Percentiles rank a stretch among this genome's conserved stretches.
Evolutionary conservation across 2,888 invertebrate species (phyloP).

Genomic region (Platyscelio sp.): DNA sequence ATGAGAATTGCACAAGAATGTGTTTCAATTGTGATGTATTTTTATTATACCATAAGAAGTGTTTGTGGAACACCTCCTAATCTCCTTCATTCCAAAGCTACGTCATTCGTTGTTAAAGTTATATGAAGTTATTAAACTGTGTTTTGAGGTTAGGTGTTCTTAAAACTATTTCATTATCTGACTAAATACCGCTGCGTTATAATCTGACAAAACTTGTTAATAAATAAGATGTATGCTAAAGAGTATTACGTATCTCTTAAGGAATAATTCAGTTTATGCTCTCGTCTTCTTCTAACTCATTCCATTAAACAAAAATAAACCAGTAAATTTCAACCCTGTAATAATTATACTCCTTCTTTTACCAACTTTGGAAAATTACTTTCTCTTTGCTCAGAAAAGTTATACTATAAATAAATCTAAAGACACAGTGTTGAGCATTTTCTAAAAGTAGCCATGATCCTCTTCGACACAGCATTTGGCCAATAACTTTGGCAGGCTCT

Average conservation of each 20-base stretch:
- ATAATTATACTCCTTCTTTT: too few relatives aligned
- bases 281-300: too few relatives aligned
- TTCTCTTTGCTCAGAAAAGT: background rate
- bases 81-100: background rate
- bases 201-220: background rate
- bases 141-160: background rate
- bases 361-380: background rate
- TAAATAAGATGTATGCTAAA: too few relatives aligned
- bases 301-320: too few relatives aligned
- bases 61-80: too few relatives aligned
- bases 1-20: too few relatives aligned
- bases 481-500: conserved; percentile 40
- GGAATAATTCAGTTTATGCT: too few relatives aligned
- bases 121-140: background rate
- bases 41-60: too few relatives aligned
- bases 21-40: too few relatives aligned
- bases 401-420: conserved; percentile 35
- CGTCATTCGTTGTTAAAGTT: background rate
- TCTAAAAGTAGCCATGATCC: too few relatives aligned
- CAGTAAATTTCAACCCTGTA: too few relatives aligned
- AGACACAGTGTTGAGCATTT: conserved; percentile 14
- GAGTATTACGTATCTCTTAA: too few relatives aligned
- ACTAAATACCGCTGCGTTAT: background rate
- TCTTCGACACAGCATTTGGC: conserved; percentile 27
- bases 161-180: background rate